These are phyloP conservation scores for Martes martes DNA, from an alignment of 2,113 vertebrate genomes.

Conservation along the genomic window DNA sequence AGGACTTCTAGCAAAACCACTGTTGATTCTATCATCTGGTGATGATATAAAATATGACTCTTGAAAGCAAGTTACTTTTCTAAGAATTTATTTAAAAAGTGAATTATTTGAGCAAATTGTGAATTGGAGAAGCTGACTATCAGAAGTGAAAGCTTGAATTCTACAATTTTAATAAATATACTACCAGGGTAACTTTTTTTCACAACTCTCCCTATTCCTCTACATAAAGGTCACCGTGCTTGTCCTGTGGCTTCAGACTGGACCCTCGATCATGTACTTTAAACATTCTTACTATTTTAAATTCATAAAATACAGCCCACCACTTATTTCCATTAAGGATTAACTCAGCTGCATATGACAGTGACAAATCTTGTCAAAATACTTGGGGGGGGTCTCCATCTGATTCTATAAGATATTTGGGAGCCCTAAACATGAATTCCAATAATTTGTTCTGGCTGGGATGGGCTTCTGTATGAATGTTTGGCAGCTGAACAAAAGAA, in stretches of 20 bases:
- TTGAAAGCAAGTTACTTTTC: conserved; percentile 12
- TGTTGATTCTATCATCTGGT: neutral
- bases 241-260: neutral
- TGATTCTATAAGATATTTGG: neutral
- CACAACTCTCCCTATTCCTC: neutral
- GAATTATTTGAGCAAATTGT: conserved; percentile 21
- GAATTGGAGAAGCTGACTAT: neutral
- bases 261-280: neutral
- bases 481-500: neutral
- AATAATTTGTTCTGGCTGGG: neutral
- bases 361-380: neutral
- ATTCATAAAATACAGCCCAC: neutral
- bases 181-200: neutral
- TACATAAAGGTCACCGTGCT: neutral
- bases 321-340: neutral
- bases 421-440: neutral
- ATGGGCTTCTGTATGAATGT: neutral
- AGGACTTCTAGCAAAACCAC: neutral
- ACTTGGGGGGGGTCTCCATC: neutral
- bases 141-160: neutral
- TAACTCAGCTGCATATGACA: neutral
- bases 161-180: neutral
- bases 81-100: neutral
- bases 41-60: neutral
- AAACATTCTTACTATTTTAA: neutral